Base-by-base conservation (phyloP, 2,888 invertebrate genomes). In the Isoperla grammatica region DNA sequence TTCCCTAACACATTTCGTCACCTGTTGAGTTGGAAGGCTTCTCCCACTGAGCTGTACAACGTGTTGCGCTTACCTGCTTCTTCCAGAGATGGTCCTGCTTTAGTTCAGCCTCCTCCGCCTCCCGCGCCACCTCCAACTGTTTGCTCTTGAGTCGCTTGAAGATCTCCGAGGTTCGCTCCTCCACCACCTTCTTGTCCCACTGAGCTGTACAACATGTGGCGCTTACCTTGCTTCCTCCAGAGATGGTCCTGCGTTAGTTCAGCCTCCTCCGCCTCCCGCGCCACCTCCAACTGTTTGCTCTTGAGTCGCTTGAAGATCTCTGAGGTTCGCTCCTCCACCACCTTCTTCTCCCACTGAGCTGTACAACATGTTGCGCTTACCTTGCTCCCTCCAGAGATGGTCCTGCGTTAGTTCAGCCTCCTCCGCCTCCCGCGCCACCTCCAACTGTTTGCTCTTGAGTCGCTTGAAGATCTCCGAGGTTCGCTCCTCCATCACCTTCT, bases 171-270 rank as follows among this genome's bases (percentile, higher is more conserved):
- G 84, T 83, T 22, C 84, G 75, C 67, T 84, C 83, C 39, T 83
- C 84, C 63, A 83, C 82, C 69, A 84, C 79, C 65, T 82, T 80
- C 63, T 82, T 75, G 75, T 86, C 86, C 85, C 85, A 86, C 15
- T 9, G 15, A 42, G 42, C 15, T 11, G 9, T 42, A 5, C 46
- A 8, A 4, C 19, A 5, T 15, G 11, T 13, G 2, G 15, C 11
- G 19, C 60, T 60, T 66, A 84, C 85, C 84, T 76, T 84, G 85
- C 69, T 85, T 85, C 66, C 78, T 73, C 86, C 86, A 86, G 22
- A 81, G 73, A 57, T 78, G 78, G 12, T 85, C 84, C 50, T 82
- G 81, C 61, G 79, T 80, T 48, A 76, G 75, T 48, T 80, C 83
- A 57, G 79, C 79, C 65, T 82, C 78, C 69, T 81, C 81, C 1